Base-by-base conservation (phyloP, 1,140 invertebrate genomes). In the Ectropis grisescens region DNA sequence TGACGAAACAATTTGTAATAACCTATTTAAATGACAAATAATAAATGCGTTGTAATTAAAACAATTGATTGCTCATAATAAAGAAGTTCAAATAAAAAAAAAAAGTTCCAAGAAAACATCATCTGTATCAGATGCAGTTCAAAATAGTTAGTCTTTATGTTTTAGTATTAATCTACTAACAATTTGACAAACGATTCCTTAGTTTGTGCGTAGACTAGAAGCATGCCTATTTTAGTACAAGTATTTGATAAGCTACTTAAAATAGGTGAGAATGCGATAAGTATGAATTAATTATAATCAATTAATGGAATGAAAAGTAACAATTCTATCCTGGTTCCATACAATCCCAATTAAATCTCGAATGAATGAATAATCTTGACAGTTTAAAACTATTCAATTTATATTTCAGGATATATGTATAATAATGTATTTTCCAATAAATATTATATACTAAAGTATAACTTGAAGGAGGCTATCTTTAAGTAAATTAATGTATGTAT, bases 91-190 rank as follows among this genome's bases (percentile, higher is more conserved):
- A 76, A 72, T 60, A 57, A 49, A 47, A 29, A 44, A n/a, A 51
- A 55, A 68, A 60, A 57, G 62, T 55, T 62, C 65, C 54, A 49
- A 58, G 64, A 69, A 66, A 50, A 41, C 27, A 64, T 68, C 70
- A 66, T 81, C 76, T 81, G 76, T 74, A 81, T 81, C 76, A 81
- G 76, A 81, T 76, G 76, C 65, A 66, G 67, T 76, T 68, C 67
- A 78, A 76, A 76, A 32, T 72, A 76, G 56, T 41, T 45, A 45
- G 38, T 33, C 31, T 61, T 61, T 37, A n/a, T 43, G 32, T 58
- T 52, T 58, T 62, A 72, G 57, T 65, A 65, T 61, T 64, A 64
- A 58, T 57, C 45, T 68, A 76, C 66, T 80, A 80, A 80, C 67
- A 65, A 49, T 51, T 51, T 57, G 50, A 61, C 54, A 62, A 58